Base-by-base conservation (phyloP, 2,113 vertebrate species). In the Brachyistius frenatus region DNA sequence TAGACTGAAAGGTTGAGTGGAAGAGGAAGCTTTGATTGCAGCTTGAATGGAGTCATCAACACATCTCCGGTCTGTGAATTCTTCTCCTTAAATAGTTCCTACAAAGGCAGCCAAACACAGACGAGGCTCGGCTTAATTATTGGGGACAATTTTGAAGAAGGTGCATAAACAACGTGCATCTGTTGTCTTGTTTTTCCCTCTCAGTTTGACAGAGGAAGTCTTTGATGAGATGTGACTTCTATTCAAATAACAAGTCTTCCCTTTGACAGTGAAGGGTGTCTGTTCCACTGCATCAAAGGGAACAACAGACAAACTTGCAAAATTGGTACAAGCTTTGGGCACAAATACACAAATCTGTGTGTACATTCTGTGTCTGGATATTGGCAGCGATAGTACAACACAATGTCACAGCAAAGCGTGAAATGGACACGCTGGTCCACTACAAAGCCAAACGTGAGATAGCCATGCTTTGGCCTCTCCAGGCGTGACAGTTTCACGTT, bases 191-290 rank as follows among this genome's bases (percentile, higher is more conserved):
- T 44, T 54, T 16, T 61, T 16, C 66, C 13, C 11, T 15, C 52
- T 52, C 11, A 35, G n/a, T 84, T 66, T 54, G 3, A 33, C 30
- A 1, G 16, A 66, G 47, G 56, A 62, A 37, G 16, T 35, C 62
- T 80, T 81, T 84, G 71, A 86, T 79, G 64, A 66, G 36, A 69
- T n/a, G 37, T 32, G 66, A 84, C 71, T 66, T 53, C 47, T 79
- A 62, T 73, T 72, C 7, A 31, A 62, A 60, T 71, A 66, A 67
- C 61, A 58, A 72, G 50, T 37, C 7, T 84, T 87, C 73, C 39
- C 65, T 81, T 33, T 56, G 56, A 80, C 54, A 37, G 10, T 33
- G 50, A 74, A 35, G 49, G 31, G 69, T 36, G 49, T 70, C 57
- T 54, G 53, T 60, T 76, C 58, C 56, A 13, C 39, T 0, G 70